A percentile compares a stretch with the other conserved stretches of the same genome.
phyloP scores from a whole-genome alignment of 2,113 vertebrate species.

The Papio anubis region DNA sequence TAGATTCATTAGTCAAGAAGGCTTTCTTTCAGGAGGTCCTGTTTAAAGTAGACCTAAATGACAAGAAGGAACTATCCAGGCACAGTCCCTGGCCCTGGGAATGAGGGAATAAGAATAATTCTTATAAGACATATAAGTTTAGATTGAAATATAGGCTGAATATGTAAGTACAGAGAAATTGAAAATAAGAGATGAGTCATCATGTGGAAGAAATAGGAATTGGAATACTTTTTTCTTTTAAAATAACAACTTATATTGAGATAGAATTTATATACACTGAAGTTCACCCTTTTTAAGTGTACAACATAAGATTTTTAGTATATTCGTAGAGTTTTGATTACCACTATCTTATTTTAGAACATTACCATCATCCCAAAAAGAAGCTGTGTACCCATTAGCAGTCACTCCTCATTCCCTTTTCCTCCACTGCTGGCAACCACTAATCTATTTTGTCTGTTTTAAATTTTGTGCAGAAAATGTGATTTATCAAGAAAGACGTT shows the following conservation, averaged over 20 bases:
- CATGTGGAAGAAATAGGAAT: neutral
- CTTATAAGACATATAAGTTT: neutral
- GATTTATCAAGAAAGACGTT: slow-evolving; percentile 26
- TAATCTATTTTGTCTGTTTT: slow-evolving; percentile 17
- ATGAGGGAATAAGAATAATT: neutral
- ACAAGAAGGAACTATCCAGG: neutral
- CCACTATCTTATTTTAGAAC: neutral
- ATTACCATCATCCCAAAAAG: neutral
- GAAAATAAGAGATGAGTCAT: slow-evolving; percentile 2
- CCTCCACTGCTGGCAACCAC: neutral
- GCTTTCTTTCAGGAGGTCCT: neutral
- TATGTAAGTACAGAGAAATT: neutral
- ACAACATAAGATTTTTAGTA: neutral
- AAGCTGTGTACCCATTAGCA: neutral
- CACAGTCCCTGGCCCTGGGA: neutral
- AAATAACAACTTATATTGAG: neutral
- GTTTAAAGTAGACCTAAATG: neutral
- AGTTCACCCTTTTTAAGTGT: neutral
- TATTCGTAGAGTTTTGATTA: neutral
- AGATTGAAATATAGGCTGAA: neutral
- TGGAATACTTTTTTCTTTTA: neutral
- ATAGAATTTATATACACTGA: neutral
- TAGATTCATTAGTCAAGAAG: neutral
- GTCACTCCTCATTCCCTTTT: neutral
- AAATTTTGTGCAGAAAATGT: slow-evolving; percentile 7